Evolutionary conservation across 2,888 invertebrate species (phyloP), one percentile per base, ranked within the genome.

Genomic region (Diplolepis rosae): DNA sequence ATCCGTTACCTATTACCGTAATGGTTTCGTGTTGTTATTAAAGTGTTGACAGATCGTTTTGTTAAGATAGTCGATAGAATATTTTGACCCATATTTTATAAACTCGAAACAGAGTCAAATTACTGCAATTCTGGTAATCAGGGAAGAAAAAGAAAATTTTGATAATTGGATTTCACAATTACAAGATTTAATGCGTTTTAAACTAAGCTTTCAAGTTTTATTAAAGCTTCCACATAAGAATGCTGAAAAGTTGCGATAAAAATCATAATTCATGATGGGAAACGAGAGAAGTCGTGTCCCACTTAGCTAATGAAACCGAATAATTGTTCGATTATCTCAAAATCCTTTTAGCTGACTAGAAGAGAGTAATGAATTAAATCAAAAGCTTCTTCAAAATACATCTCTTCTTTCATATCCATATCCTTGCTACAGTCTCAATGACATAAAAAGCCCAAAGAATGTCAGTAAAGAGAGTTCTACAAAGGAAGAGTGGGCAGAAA

Each of bases 391-490:
- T n/a, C n/a, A 42, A 22, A 39, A 50, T 35, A 42, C 61, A 61
- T 39, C 27, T 61, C 27, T 35, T 61, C 39, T 42, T 15, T 61
- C 24, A 42, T 39, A 61, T 42, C 39, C 61, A 61, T 39, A 61
- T 61, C 27, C 39, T 61, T n/a, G 27, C 39, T 61, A 42, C 39
- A 61, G 61, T 7, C 61, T 61, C 61, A 61, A 61, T 61, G 61
- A 61, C 61, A 61, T 61, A 61, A 61, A 61, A 61, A 61, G 61
- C 24, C 61, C 27, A 61, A 61, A 61, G 61, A 61, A 61, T 61
- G 61, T 61, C 61, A 61, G 61, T n/a, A 24, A 61, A 27, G 24
- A 39, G 48, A 22, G 61, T 61, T 61, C 39, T 61, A 39, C 61
- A 61, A 39, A 39, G 39, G 61, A n/a, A 42, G 61, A 61, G 61